phyloP scores from a whole-genome alignment of 2,888 invertebrate species.

The Eupelmus urozonus region DNA sequence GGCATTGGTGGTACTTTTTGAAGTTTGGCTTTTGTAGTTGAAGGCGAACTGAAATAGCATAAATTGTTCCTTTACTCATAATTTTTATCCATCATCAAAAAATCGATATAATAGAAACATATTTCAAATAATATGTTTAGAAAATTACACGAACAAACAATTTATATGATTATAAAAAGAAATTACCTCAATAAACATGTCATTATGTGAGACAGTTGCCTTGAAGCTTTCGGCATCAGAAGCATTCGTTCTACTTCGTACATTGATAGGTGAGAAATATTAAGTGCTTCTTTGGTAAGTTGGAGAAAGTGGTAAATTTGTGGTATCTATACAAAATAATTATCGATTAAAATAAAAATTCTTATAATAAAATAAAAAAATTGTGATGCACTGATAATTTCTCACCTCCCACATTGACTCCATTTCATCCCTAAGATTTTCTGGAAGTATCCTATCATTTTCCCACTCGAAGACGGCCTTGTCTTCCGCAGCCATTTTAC shows the following conservation, averaged over 20 bases:
- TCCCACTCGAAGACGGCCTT: constrained; percentile 78
- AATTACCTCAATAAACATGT: constrained; percentile 79
- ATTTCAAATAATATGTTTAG: constrained; percentile 3
- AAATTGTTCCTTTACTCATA: background rate
- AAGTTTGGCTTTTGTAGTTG: constrained; percentile 73
- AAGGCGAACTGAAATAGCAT: constrained; percentile 74
- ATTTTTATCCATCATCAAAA: background rate
- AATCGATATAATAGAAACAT: too few relatives aligned
- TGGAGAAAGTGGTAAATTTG: constrained; percentile 80
- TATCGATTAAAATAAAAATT: constrained; percentile 32
- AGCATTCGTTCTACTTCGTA: constrained; percentile 81
- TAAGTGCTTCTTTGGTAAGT: constrained; percentile 78
- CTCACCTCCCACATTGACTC: constrained; percentile 80
- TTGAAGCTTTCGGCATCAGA: constrained; percentile 79
- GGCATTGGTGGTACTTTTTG: constrained; percentile 80
- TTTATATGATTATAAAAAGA: constrained; percentile 3
- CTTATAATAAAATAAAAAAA: constrained; percentile 6
- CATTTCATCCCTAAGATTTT: constrained; percentile 75
- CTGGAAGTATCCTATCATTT: constrained; percentile 74
- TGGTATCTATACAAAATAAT: constrained; percentile 76
- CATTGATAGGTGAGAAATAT: constrained; percentile 79
- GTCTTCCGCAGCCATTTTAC: constrained; percentile 75
- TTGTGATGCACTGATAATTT: background rate
- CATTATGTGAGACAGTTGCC: constrained; percentile 79
- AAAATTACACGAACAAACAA: background rate